Evolutionary conservation across 1,140 invertebrate genomes (phyloP).

Genomic region (Chelonus insularis): DNA sequence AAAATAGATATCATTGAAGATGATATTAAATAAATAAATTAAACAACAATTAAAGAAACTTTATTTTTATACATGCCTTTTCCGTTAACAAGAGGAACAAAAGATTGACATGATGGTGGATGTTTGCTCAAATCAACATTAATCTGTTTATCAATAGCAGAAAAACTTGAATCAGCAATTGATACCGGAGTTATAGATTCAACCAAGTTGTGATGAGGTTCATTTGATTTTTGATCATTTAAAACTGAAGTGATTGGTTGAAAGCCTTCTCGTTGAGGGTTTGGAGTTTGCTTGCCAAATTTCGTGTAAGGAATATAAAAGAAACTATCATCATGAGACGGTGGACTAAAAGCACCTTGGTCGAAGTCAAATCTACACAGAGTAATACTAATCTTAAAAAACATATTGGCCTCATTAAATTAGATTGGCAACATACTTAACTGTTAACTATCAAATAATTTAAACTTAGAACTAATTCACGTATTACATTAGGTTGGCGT

Average conservation of each 20-base stretch:
- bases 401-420: background rate
- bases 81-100: conserved; percentile 47
- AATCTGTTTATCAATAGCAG: too few species aligned
- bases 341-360: conserved; percentile 69
- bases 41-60: conserved; percentile 14
- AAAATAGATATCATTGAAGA: background rate
- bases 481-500: too few species aligned
- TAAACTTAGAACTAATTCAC: too few species aligned
- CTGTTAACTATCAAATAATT: too few species aligned
- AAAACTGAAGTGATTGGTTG: conserved; percentile 46
- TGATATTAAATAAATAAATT: background rate
- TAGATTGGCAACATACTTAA: too few species aligned
- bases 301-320: conserved; percentile 68
- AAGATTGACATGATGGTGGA: conserved; percentile 69
- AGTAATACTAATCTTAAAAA: conserved; percentile 29
- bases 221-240: conserved; percentile 29
- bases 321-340: conserved; percentile 71
- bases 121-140: conserved; percentile 67
- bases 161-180: too few species aligned
- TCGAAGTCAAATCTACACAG: conserved; percentile 69
- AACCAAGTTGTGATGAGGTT: too few species aligned
- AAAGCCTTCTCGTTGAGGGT: conserved; percentile 36
- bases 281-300: conserved; percentile 24
- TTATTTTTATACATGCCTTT: background rate
- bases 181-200: conserved; percentile 10